Conservation (phyloP, 2,888 invertebrate species). For the Harmothoe impar region DNA sequence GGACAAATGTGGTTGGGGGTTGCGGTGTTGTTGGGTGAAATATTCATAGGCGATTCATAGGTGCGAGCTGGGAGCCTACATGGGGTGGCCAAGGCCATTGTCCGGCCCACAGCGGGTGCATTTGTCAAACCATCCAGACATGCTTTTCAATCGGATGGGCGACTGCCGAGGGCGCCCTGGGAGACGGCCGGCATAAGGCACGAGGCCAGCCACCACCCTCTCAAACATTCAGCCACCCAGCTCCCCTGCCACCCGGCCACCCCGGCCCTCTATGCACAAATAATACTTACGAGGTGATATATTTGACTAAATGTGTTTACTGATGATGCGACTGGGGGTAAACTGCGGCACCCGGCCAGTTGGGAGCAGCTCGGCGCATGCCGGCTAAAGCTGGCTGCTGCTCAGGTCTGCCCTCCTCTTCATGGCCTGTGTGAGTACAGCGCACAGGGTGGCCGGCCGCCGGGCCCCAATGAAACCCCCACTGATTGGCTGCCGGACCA, state of each 20-base stretch:
- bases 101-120: constrained; percentile 28
- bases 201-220: background rate
- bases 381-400: background rate
- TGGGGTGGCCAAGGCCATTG: background rate
- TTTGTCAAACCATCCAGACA: constrained; percentile 39
- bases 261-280: background rate
- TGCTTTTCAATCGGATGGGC: constrained; percentile 45
- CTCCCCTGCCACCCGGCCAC: background rate
- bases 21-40: background rate
- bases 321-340: constrained; percentile 15
- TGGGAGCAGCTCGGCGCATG: constrained; percentile 17
- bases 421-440: background rate
- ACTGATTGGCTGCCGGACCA: background rate
- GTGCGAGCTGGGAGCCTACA: background rate
- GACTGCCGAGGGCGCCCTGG: background rate
- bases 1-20: background rate
- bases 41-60: constrained; percentile 33
- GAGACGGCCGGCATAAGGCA: constrained; percentile 7
- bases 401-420: background rate
- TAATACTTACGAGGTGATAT: constrained; percentile 45
- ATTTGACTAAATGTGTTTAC: constrained; percentile 27
- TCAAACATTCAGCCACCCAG: too few species aligned
- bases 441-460: background rate
- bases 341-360: background rate
- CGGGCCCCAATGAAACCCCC: constrained; percentile 30